Evolutionary conservation across 30 jellyfish, hydroid and myxozoan species (phyloP), one percentile per base, ranked within the genome.

Genomic region (Aurelia aurita complex sp. Pacific): DNA sequence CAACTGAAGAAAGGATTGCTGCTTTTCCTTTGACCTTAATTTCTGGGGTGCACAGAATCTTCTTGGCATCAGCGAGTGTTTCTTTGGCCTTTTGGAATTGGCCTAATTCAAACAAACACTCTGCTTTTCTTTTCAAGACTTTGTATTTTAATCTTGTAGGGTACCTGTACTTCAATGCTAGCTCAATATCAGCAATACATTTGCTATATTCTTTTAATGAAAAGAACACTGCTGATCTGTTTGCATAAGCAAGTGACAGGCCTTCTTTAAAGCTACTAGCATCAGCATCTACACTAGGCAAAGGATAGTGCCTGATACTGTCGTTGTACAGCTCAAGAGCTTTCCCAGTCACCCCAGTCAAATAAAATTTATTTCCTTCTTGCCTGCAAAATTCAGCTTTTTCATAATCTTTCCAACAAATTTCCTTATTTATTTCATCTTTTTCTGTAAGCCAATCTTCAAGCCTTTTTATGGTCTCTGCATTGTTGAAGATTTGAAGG

Each of bases 161-260:
- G 62, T 90, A 94, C 6, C 61, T 75, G 32, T 33, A 55, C 70
- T 54, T 40, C 51, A 85, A 60, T 15, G 99, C 97, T 59, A 12
- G 17, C 0, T 83, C 85, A 57, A 94, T 89, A 76, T 94, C 99
- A 5, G 57, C 76, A 40, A 94, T 72, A 67, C 99, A 94, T 78
- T 88, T 71, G n/a, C 63, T 61, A 79, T 36, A 85, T 18, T 36
- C 52, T 10, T 74, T 67, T 82, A 51, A 60, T 40, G 74, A 53
- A 60, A 83, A 89, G 33, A 94, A 75, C 5, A 94, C 97, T 8
- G 99, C 99, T 5, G 99, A 89, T 60, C 99, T 95, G 80, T 94
- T 94, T 5, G 91, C 99, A 68, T 61, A 89, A 29, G 93, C 89
- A 34, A 89, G 96, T 4, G 95, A 73, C 19, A 82, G 35, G 36